A percentile compares a stretch with the other conserved stretches of the same genome.
Conservation (phyloP, 2,888 invertebrate species). For the Notocelia uddmanniana region DNA sequence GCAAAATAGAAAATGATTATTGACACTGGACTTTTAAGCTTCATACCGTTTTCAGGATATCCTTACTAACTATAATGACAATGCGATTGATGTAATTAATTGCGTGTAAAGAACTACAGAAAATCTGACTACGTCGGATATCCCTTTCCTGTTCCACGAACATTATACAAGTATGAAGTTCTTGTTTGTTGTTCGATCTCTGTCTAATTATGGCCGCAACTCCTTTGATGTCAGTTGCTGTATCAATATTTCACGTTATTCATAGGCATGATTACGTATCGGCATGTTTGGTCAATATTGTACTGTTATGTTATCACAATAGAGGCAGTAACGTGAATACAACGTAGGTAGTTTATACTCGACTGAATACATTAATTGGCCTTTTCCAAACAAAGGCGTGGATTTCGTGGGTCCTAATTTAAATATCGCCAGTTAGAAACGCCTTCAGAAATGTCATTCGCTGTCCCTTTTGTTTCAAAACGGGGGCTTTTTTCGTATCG, state of each 20-base stretch:
- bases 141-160: slow-evolving; percentile 25
- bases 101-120: slow-evolving; percentile 13
- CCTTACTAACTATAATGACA: background rate
- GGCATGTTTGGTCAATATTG: slow-evolving; percentile 5
- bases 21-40: no score
- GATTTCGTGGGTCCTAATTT: slow-evolving; percentile 45
- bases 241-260: slow-evolving; percentile 26
- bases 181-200: slow-evolving; percentile 30
- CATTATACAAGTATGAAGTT: slow-evolving; percentile 32
- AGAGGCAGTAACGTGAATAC: slow-evolving; percentile 18
- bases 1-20: no score
- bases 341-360: background rate
- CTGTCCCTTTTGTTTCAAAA: slow-evolving; percentile 74
- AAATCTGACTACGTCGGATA: slow-evolving; percentile 25
- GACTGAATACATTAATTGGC: slow-evolving; percentile 38
- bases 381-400: slow-evolving; percentile 28
- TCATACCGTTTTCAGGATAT: background rate
- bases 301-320: slow-evolving; percentile 30
- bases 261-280: slow-evolving; percentile 5
- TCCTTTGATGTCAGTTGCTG: slow-evolving; percentile 30
- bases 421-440: slow-evolving; percentile 52
- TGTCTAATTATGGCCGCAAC: slow-evolving; percentile 29
- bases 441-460: slow-evolving; percentile 71
- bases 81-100: background rate
- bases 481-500: slow-evolving; percentile 76